Evolutionary conservation across 2,888 invertebrate genomes (phyloP), one percentile per base, ranked within the genome.

Genomic region (Hybos culiciformis): DNA sequence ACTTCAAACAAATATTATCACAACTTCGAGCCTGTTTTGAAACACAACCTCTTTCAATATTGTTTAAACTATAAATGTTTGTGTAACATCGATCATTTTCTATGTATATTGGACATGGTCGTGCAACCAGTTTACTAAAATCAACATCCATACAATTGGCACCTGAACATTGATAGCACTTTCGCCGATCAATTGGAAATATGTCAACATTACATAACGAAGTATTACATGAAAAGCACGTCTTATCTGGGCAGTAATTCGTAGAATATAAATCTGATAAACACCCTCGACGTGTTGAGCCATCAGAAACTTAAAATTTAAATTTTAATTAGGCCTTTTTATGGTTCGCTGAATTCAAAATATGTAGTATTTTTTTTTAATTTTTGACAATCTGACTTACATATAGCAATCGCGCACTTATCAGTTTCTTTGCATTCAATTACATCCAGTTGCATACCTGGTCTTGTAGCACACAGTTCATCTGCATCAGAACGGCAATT

Each of bases 111-210:
- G 61, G 60, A 21, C 60, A 61, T 4, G 61, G 57, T 26, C 54
- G 29, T 18, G 57, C 39, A 2, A 51, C 39, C 1, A 52, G 48
- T 5, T 50, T 46, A 4, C 39, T 38, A 7, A 47, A 46, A 12
- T 36, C 37, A 4, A 61, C 51, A 50, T 59, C 51, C 14, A 58
- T 54, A 45, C 61, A 61, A 1, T 43, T 42, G 2, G 56, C 29
- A 1, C 62, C 61, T 9, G 19, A 46, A 48, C 62, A 61, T 44
- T 62, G 60, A 44, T 56, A 60, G 39, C 62, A 61, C 8, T 49
- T 52, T 14, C 56, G 38, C 1, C 61, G 56, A 41, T 59, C 41
- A 8, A 26, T n/a, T 1, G 62, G 61, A 49, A 48, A 60, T 19
- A 61, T 47, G 3, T 54, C 46, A 0, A 53, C 53, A 44, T 62